Conservation (phyloP, 2,797 vertebrate species). For the Etheostoma nigrum region DNA sequence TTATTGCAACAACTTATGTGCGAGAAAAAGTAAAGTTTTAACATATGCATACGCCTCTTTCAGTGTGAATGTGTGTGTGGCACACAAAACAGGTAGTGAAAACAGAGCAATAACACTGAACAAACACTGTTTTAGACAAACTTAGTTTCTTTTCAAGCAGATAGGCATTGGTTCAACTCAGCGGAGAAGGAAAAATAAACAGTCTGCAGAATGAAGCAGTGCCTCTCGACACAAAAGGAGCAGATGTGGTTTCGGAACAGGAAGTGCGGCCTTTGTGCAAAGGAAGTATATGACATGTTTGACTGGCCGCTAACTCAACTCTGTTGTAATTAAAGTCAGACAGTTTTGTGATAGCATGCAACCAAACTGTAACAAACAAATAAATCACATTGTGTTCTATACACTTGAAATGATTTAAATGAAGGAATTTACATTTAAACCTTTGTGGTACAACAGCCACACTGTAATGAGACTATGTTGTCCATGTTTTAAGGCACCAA, state of each 20-base stretch:
- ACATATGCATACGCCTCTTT: constrained; percentile 18
- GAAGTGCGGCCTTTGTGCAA: constrained; percentile 74
- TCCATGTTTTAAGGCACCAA: neutral
- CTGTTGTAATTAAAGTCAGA: constrained; percentile 14
- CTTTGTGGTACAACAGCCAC: neutral
- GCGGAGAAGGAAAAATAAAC: constrained; percentile 65
- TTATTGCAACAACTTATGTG: constrained; percentile 38
- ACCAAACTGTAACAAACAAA: constrained; percentile 27
- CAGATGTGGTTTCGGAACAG: constrained; percentile 74
- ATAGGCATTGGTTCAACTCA: constrained; percentile 39
- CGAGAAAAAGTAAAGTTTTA: constrained; percentile 31
- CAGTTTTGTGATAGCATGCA: constrained; percentile 4
- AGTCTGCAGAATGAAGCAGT: constrained; percentile 42
- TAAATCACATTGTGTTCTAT: constrained; percentile 16
- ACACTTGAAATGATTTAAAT: constrained; percentile 6
- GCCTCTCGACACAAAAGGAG: constrained; percentile 72
- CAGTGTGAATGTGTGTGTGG: constrained; percentile 28
- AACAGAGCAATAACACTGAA: constrained; percentile 58
- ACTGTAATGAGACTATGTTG: neutral
- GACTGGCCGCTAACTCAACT: constrained; percentile 32
- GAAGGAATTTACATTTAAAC: neutral
- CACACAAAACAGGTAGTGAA: constrained; percentile 76
- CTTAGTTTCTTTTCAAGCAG: constrained; percentile 41
- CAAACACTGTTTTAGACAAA: constrained; percentile 40
- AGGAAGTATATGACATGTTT: constrained; percentile 60